These are phyloP conservation scores for Coracopsis vasa DNA, from an alignment of 2,113 vertebrate genomes.

Conservation along the genomic window DNA sequence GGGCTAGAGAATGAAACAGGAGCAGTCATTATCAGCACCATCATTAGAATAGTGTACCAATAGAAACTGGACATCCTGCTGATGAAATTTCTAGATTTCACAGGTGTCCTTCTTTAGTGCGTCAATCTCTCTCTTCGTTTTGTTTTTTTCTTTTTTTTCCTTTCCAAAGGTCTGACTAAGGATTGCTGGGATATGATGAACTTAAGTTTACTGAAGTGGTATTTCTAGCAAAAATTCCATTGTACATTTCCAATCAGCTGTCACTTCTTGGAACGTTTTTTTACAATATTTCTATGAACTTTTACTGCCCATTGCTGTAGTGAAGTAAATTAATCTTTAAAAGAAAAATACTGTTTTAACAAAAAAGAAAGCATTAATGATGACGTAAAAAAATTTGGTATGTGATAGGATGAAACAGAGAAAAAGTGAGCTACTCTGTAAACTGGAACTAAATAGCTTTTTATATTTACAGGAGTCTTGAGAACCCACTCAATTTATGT, in stretches of 20 bases:
- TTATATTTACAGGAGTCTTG: slow-evolving; percentile 49
- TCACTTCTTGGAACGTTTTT: background rate
- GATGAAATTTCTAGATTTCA: background rate
- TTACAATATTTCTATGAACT: background rate
- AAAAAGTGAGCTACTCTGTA: slow-evolving; percentile 10
- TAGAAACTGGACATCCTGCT: background rate
- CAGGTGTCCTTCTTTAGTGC: background rate
- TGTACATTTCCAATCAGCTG: background rate
- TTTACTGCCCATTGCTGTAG: background rate
- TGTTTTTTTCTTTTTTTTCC: background rate
- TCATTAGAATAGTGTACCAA: background rate
- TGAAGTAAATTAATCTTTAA: slow-evolving; percentile 20
- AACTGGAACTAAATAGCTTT: slow-evolving; percentile 33
- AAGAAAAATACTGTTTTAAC: slow-evolving; percentile 1
- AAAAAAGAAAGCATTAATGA: slow-evolving; percentile 8
- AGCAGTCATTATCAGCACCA: background rate
- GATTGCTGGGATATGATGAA: background rate
- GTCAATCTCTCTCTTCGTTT: background rate
- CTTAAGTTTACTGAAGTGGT: background rate
- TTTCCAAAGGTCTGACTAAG: background rate
- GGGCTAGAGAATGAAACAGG: background rate
- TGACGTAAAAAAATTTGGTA: slow-evolving; percentile 39
- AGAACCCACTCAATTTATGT: slow-evolving; percentile 54
- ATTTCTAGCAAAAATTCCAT: background rate
- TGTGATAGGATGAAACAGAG: background rate